A percentile compares a stretch with the other conserved stretches of the same genome.
Evolutionary conservation across 2,113 vertebrate species (phyloP).

Genomic region (Tretioscincus oriximinensis): DNA sequence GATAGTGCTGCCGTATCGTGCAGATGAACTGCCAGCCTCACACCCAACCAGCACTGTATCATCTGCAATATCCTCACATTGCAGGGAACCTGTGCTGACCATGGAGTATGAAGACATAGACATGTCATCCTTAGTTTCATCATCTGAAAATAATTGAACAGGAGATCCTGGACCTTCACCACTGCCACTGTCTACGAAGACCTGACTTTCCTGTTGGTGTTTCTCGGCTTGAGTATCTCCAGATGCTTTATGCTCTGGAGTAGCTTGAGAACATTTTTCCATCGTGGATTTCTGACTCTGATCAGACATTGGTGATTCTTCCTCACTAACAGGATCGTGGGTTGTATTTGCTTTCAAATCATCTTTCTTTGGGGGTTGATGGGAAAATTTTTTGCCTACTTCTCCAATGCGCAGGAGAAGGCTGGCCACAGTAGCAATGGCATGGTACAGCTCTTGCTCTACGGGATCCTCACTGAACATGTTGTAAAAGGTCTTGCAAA

Average conservation of each 20-base stretch:
- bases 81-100: slow-evolving; percentile 87
- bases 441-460: slow-evolving; percentile 93
- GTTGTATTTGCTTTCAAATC: slow-evolving; percentile 34
- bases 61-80: slow-evolving; percentile 87
- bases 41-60: slow-evolving; percentile 85
- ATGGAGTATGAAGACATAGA: slow-evolving; percentile 93
- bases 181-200: slow-evolving; percentile 53
- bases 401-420: slow-evolving; percentile 92
- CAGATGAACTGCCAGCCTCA: slow-evolving; percentile 59
- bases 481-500: slow-evolving; percentile 97
- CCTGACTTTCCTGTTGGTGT: slow-evolving; percentile 62
- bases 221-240: slow-evolving; percentile 57
- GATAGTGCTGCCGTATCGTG: slow-evolving; percentile 74
- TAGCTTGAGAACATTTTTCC: slow-evolving; percentile 54
- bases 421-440: slow-evolving; percentile 95
- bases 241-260: slow-evolving; percentile 49
- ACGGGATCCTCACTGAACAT: slow-evolving; percentile 92
- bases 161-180: slow-evolving; percentile 70
- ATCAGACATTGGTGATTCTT: slow-evolving; percentile 57
- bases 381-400: slow-evolving; percentile 91
- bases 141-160: slow-evolving; percentile 74
- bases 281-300: slow-evolving; percentile 51
- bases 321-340: slow-evolving; percentile 58
- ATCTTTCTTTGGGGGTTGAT: slow-evolving; percentile 72
- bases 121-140: slow-evolving; percentile 89